phyloP scores from a whole-genome alignment of 2,797 vertebrate genomes.

The Heterohyrax brucei region DNA sequence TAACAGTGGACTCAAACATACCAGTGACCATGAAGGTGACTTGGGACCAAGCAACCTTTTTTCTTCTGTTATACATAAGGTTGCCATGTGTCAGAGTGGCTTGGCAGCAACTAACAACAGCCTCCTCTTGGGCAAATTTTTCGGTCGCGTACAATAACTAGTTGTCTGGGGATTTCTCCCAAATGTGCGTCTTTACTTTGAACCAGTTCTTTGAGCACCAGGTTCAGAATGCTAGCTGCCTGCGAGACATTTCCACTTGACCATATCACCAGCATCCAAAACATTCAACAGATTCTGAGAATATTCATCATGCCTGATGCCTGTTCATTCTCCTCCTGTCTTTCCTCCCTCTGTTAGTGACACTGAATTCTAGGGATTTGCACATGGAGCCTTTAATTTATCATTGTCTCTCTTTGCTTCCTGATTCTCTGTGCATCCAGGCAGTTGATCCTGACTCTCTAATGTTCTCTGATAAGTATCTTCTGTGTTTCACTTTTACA shows the following conservation, averaged over 20 bases:
- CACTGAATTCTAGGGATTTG: background rate
- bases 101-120: too few relatives aligned
- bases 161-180: background rate
- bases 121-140: background rate
- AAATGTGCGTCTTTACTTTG: slow-evolving; percentile 32
- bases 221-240: slow-evolving; percentile 27
- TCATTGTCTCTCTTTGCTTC: background rate
- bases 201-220: slow-evolving; percentile 19
- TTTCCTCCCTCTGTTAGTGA: background rate
- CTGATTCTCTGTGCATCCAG: background rate
- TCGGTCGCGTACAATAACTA: background rate
- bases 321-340: background rate
- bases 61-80: background rate
- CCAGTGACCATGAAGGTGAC: background rate
- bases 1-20: background rate
- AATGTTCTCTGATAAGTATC: background rate
- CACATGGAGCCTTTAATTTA: background rate
- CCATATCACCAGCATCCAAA: slow-evolving; percentile 7
- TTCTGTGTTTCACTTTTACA: slow-evolving; percentile 39
- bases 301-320: background rate
- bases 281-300: slow-evolving; percentile 1
- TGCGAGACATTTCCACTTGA: background rate
- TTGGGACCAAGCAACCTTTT: background rate
- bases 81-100: background rate
- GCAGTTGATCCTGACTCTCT: background rate